Evolutionary conservation across 2,797 vertebrate genomes (phyloP), one percentile per base, ranked within the genome.

Genomic region (Microctenopoma stevenorrisi): DNA sequence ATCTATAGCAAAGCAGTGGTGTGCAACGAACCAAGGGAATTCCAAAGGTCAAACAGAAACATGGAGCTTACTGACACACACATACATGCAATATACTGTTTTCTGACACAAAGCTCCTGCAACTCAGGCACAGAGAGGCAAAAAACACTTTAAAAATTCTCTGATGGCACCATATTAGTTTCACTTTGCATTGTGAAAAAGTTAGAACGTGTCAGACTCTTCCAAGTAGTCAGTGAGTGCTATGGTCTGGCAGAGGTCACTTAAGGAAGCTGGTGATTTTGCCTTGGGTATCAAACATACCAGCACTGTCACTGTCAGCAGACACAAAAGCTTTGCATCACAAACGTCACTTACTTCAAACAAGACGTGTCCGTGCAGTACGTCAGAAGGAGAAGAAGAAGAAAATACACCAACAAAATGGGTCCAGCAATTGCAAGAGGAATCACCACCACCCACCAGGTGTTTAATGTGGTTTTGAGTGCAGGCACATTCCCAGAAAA

Each of bases 1-100:
- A 73, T 33, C 72, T 68, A 73, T 60, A 22, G 47, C 16, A 25
- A 64, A 50, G 75, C 83, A 70, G 65, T 2, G 2, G 61, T 35
- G 78, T 49, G 68, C 16, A 22, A 53, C 11, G 0, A 47, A 35
- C 58, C 35, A 26, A 78, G 78, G 63, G 71, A 78, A 65, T 72
- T 86, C 70, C 70, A 86, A 83, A 86, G 86, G 87, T 88, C 79
- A 86, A 62, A 69, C 53, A 68, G 55, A 79, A 77, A 79, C 64
- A 64, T 15, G 14, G 66, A 49, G 64, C 22, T 63, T 10, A 46
- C 40, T 56, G 38, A 51, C 74, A 67, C 53, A 69, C n/a, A 40
- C 2, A 47, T 9, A 58, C 30, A 64, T 49, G 46, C 28, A 60
- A 25, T 18, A 16, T 6, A 61, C 5, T 51, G 53, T 65, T 48